Conservation (phyloP, 37 sponge, comb jelly and placozoan genomes). For the Oopsacas minuta region DNA sequence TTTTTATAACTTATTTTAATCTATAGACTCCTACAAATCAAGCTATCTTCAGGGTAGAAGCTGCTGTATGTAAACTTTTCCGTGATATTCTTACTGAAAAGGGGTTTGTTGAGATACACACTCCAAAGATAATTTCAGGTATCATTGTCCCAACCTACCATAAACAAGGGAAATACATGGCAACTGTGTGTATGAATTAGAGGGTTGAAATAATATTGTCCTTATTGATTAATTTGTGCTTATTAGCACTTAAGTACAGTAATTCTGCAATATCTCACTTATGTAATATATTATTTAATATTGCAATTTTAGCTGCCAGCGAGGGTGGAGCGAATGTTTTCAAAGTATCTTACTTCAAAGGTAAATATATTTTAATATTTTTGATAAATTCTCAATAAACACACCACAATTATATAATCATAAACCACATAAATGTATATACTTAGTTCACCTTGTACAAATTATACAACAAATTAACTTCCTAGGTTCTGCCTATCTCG, state of each 20-base stretch:
- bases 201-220: neutral
- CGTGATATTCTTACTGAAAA: conserved; percentile 64
- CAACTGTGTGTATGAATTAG: no score
- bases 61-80: conserved; percentile 76
- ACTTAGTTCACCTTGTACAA: neutral
- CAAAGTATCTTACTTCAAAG: conserved; percentile 83
- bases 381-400: neutral
- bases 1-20: neutral
- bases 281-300: no score
- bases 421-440: neutral
- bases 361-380: conserved; percentile 24
- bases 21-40: conserved; percentile 81
- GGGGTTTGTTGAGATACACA: conserved; percentile 92
- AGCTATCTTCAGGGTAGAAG: conserved; percentile 87
- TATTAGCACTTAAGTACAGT: no score
- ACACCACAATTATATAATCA: neutral
- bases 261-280: no score
- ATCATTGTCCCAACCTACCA: no score
- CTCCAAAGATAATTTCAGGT: conserved; percentile 95
- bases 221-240: neutral
- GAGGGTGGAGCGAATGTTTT: conserved; percentile 99
- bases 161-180: no score
- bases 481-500: conserved; percentile 81
- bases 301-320: conserved; percentile 98
- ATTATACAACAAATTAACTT: no score